Conservation (phyloP, 2,113 vertebrate species). For the Pachycephala philippinensis region DNA sequence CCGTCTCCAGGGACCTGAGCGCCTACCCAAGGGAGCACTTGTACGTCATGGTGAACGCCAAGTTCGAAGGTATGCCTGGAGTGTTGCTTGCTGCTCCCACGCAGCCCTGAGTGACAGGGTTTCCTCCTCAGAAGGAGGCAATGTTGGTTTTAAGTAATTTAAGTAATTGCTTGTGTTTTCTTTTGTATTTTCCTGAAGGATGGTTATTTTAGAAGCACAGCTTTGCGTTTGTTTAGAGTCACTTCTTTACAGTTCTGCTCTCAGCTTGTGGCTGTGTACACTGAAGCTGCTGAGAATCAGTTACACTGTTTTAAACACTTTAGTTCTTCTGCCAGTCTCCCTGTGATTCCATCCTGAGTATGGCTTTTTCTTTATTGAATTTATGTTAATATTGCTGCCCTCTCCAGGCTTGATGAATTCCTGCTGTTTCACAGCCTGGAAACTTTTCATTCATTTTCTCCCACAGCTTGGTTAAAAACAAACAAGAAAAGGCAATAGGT, state of each 20-base stretch:
- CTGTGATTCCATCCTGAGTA: background rate
- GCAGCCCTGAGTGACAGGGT: rapidly evolving
- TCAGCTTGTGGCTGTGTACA: background rate
- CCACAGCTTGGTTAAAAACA: background rate
- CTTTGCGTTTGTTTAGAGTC: background rate
- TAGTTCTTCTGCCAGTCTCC: background rate
- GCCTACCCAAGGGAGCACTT: conserved; percentile 90
- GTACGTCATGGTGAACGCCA: conserved; percentile 96
- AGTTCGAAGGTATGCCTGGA: conserved; percentile 73
- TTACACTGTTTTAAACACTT: background rate
- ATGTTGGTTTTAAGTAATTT: background rate
- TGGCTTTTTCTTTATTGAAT: background rate
- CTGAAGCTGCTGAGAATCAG: background rate
- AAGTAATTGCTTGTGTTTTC: background rate
- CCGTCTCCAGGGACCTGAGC: conserved; percentile 86
- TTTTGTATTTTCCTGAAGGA: background rate
- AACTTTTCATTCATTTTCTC: background rate
- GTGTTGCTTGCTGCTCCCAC: rapidly evolving
- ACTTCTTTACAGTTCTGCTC: background rate
- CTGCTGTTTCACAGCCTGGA: background rate
- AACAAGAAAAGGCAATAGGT: background rate
- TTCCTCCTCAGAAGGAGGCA: background rate
- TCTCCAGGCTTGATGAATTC: background rate
- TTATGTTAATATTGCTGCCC: background rate
- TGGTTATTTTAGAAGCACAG: background rate